Evolutionary conservation across 2,888 invertebrate genomes (phyloP).

Genomic region (Pachymerium ferrugineum): DNA sequence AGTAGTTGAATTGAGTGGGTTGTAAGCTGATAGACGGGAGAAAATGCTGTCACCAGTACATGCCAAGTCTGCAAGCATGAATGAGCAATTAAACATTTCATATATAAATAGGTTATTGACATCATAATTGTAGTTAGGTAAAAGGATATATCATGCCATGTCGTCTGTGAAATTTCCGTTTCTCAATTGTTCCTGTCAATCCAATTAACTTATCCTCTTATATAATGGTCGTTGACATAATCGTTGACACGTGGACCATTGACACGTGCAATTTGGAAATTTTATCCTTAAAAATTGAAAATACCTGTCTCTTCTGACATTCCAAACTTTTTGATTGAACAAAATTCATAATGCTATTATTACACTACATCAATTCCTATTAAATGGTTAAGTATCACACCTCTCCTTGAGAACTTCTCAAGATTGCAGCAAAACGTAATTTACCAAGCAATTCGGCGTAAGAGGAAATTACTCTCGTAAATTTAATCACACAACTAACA

Average conservation of each 20-base stretch:
- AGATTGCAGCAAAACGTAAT: too few relatives aligned
- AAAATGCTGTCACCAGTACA: background rate
- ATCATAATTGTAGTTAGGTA: background rate
- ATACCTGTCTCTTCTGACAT: too few relatives aligned
- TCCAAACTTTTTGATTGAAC: too few relatives aligned
- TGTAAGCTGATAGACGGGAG: background rate
- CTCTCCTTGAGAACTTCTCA: too few relatives aligned
- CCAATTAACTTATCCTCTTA: background rate
- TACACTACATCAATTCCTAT: too few relatives aligned
- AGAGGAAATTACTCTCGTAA: too few relatives aligned
- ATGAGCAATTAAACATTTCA: background rate
- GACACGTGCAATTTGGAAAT: background rate
- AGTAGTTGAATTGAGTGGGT: background rate
- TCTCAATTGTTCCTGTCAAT: background rate
- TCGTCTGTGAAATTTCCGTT: background rate
- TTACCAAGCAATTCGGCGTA: too few relatives aligned
- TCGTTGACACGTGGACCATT: background rate
- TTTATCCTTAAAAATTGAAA: too few relatives aligned
- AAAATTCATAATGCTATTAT: too few relatives aligned
- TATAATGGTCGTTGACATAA: slow-evolving; percentile 4
- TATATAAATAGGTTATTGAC: background rate
- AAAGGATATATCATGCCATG: background rate
- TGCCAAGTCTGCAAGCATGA: background rate
- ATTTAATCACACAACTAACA: too few relatives aligned
- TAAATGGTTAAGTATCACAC: too few relatives aligned